Base-by-base conservation (phyloP, 2,113 vertebrate species). In the Aspiorhynchus laticeps region DNA sequence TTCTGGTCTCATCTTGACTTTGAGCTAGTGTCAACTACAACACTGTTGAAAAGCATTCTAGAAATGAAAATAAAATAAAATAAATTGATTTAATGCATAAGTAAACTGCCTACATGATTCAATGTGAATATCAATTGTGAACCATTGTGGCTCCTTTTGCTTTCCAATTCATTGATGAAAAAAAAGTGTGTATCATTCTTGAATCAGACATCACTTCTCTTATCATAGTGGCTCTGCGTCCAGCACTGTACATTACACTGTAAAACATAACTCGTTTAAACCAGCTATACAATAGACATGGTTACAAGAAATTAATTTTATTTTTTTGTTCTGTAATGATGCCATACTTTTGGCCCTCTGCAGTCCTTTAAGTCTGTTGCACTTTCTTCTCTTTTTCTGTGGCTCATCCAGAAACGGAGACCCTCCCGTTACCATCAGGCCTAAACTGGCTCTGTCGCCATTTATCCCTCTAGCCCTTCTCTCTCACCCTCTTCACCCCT, bases 401-500 rank as follows among this genome's bases (percentile, higher is more conserved):
- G 77, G 48, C 4, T 21, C 19, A 26, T 80, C 24, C 83, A 33
- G 31, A 65, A 77, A 46, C 31, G 46, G 46, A 69, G 80, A 78
- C 26, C 19, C 19, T 65, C 41, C 48, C 56, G 12, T 12, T 17
- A 61, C 53, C 41, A 61, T 53, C 36, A 78, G 67, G 56, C n/a
- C 48, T 84, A 86, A 78, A 78, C 83, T 81, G 74, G 80, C 83
- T 75, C 80, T 19, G 81, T 31, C 63, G 61, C 65, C 65, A 87
- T 89, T 85, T 31, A 48, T 63, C 83, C 85, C 69, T 59, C 69
- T 6, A 73, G 24, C 61, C 69, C 33, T 81, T 46, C 74, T 84
- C 76, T 69, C 43, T 80, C 28, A 87, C 91, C 92, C 93, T 90
- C 88, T 41, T 86, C 88, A 87, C 85, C 6, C 90, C 80, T 1